These are phyloP conservation scores for Neofelis nebulosa DNA, from an alignment of 2,113 vertebrate species.

Conservation along the genomic window DNA sequence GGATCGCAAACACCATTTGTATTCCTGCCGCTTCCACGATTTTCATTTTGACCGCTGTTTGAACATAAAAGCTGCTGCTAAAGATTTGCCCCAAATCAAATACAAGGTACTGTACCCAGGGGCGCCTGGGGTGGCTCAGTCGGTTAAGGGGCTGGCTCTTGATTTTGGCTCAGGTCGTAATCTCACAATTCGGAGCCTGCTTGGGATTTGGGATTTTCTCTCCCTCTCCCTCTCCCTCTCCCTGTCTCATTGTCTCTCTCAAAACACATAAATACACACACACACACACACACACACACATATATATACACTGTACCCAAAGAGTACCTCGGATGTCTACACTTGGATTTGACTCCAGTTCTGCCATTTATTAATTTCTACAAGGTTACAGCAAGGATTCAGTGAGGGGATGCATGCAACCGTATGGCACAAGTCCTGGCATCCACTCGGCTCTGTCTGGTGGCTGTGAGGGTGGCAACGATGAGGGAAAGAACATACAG, in stretches of 20 bases:
- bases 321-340: not conserved
- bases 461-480: accelerated
- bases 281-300: too few species aligned
- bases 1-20: not conserved
- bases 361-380: not conserved
- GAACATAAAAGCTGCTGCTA: not conserved
- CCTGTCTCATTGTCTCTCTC: too few species aligned
- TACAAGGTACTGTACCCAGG: not conserved
- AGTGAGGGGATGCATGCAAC: not conserved
- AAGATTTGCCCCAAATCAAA: not conserved
- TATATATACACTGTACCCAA: not conserved
- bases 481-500: not conserved
- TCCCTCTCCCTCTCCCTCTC: too few species aligned
- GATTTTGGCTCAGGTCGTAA: too few species aligned
- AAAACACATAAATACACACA: too few species aligned
- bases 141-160: too few species aligned
- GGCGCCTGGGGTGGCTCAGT: too few species aligned
- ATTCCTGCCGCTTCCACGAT: not conserved
- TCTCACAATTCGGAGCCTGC: too few species aligned
- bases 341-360: not conserved
- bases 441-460: accelerated
- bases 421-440: accelerated
- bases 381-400: not conserved
- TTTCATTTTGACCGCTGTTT: not conserved
- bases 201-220: too few species aligned